Percentiles rank a stretch among this genome's conserved stretches.
These are phyloP conservation scores for Pissodes strobi DNA, from an alignment of 1,140 invertebrate genomes.

Conservation along the genomic window DNA sequence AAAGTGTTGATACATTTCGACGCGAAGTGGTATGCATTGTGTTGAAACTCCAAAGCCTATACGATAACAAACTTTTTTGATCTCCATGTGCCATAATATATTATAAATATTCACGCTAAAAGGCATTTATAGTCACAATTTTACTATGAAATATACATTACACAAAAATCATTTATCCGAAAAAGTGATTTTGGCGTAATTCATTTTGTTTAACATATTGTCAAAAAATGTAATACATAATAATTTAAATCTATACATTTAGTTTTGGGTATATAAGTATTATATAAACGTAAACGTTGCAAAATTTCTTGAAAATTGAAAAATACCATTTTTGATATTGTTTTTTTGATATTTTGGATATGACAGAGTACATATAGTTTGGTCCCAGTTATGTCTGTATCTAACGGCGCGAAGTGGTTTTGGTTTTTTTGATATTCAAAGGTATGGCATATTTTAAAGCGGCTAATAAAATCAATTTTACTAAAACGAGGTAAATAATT, in stretches of 20 bases:
- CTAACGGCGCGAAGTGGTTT: slow-evolving; percentile 24
- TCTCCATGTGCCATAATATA: slow-evolving; percentile 21
- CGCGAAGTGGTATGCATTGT: too few species aligned
- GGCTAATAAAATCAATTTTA: background rate
- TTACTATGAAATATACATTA: slow-evolving; percentile 43
- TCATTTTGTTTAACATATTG: slow-evolving; percentile 44
- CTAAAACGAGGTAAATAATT: slow-evolving; percentile 25
- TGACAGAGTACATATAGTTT: slow-evolving; percentile 47
- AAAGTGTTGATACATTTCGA: too few species aligned
- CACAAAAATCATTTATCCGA: slow-evolving; percentile 37
- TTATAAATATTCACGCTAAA: slow-evolving; percentile 54
- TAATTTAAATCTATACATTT: slow-evolving; percentile 37
- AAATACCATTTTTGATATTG: slow-evolving; percentile 42
- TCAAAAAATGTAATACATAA: slow-evolving; percentile 52
- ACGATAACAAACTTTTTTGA: background rate
- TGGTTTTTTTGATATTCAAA: slow-evolving; percentile 29
- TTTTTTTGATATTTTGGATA: slow-evolving; percentile 51
- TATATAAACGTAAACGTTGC: slow-evolving; percentile 18
- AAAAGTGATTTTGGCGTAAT: slow-evolving; percentile 28
- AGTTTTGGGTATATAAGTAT: slow-evolving; percentile 18
- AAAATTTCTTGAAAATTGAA: slow-evolving; percentile 15
- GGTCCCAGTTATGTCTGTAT: slow-evolving; percentile 48
- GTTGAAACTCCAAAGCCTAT: too few species aligned
- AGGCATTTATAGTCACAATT: slow-evolving; percentile 56
- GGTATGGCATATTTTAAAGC: slow-evolving; percentile 51